Percentiles rank a stretch among this genome's conserved stretches.
Conservation (phyloP, 2,888 invertebrate genomes). For the Rotaria magnacalcarata region DNA sequence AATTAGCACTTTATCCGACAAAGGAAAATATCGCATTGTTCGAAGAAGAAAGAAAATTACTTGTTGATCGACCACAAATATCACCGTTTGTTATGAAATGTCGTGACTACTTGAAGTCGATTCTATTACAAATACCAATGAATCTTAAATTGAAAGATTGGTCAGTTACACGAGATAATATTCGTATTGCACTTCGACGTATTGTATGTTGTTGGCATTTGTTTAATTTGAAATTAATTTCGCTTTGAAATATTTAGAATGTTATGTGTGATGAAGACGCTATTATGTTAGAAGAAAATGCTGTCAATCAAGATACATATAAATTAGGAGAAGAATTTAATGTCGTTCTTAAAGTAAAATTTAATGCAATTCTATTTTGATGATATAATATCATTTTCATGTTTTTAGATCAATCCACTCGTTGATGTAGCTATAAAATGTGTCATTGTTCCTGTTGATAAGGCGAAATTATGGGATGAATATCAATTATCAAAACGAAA, state of each 20-base stretch:
- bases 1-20: slow-evolving; percentile 45
- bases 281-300: slow-evolving; percentile 14
- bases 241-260: slow-evolving; percentile 1
- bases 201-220: background rate
- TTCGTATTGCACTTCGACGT: slow-evolving; percentile 42
- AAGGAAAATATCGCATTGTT: slow-evolving; percentile 43
- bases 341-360: slow-evolving; percentile 36
- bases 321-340: slow-evolving; percentile 42
- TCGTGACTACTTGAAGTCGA: slow-evolving; percentile 37
- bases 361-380: background rate
- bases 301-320: slow-evolving; percentile 36
- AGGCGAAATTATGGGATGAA: slow-evolving; percentile 43
- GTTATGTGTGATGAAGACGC: slow-evolving; percentile 42
- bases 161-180: slow-evolving; percentile 39
- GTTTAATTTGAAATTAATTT: background rate
- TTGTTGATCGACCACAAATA: slow-evolving; percentile 40
- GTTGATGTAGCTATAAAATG: slow-evolving; percentile 38
- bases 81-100: slow-evolving; percentile 45
- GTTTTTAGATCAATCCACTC: slow-evolving; percentile 33
- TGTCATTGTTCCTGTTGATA: slow-evolving; percentile 36
- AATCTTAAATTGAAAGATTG: slow-evolving; percentile 37
- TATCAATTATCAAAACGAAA: slow-evolving; percentile 7
- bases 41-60: slow-evolving; percentile 38
- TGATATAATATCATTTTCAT: background rate
- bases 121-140: slow-evolving; percentile 41